phyloP scores from a whole-genome alignment of 2,888 invertebrate species.

The Scelioninae gen. 1 region DNA sequence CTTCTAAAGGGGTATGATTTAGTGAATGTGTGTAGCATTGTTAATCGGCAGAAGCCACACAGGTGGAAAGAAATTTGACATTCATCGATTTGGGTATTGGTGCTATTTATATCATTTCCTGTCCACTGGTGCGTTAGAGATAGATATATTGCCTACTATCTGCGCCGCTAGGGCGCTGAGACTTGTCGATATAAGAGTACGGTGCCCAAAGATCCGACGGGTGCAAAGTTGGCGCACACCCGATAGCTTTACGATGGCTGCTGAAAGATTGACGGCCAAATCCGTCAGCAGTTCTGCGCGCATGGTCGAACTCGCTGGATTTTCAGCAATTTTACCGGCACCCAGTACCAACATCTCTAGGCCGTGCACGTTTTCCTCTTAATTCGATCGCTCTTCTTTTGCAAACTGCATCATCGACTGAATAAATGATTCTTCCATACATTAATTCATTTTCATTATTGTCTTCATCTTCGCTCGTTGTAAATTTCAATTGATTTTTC shows the following conservation, averaged over 20 bases:
- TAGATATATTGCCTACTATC: constrained; percentile 74
- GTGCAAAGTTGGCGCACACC: constrained; percentile 72
- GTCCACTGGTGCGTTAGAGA: constrained; percentile 75
- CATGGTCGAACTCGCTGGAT: constrained; percentile 76
- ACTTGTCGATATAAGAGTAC: constrained; percentile 65
- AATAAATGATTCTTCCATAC: constrained; percentile 43
- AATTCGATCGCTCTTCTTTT: constrained; percentile 44
- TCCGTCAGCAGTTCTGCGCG: constrained; percentile 80
- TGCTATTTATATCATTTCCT: constrained; percentile 78
- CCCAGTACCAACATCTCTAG: constrained; percentile 64
- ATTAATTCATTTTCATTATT: constrained; percentile 25
- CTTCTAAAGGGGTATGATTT: constrained; percentile 50
- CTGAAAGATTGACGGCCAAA: constrained; percentile 83
- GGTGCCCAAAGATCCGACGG: constrained; percentile 61
- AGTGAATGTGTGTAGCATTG: constrained; percentile 39
- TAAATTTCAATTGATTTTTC: not conserved
- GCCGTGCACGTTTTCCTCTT: constrained; percentile 77
- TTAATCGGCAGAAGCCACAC: constrained; percentile 60
- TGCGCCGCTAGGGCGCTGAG: constrained; percentile 62
- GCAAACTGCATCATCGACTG: constrained; percentile 45
- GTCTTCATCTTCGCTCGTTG: not conserved
- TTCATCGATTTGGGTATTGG: constrained; percentile 67
- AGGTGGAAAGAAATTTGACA: constrained; percentile 71
- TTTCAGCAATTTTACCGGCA: constrained; percentile 76
- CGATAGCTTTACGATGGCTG: constrained; percentile 80